Base-by-base conservation (phyloP, 1,140 invertebrate genomes). In the Pseudomyrmex pallidus region DNA sequence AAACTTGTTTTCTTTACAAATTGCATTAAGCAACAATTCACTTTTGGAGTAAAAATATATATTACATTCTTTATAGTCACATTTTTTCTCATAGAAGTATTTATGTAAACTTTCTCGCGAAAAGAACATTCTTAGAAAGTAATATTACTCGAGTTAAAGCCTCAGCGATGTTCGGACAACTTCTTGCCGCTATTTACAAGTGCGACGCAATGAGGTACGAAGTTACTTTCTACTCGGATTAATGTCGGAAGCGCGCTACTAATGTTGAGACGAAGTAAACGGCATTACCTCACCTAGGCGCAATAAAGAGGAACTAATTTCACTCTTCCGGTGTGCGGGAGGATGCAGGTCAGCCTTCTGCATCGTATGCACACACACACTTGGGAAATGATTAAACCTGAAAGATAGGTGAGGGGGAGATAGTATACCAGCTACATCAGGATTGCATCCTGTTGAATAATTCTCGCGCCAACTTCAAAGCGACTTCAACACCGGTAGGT, bases 241-340 rank as follows among this genome's bases (percentile, higher is more conserved):
- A 70, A 70, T 70, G 76, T n/a, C 54, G 35, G 35, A 5, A 0
- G 35, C n/a, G 17, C 46, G 8, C 61, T 46, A 63, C 9, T 66
- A 67, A 77, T 15, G 54, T 12, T 62, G n/a, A 25, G 54, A 20
- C 76, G 76, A 59, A 13, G 76, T 72, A 80, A 80, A 72, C 44
- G 76, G 66, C 54, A 48, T 72, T 80, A 72, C 54, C 74, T 78
- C 64, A 59, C 52, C 76, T 80, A 63, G 44, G 44, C 54, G 54
- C 54, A 80, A 72, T 80, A 80, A 80, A 80, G 76, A 72, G 76
- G 66, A 80, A 80, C 76, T 80, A 80, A 72, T 80, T 72, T 61
- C 54, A 46, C 76, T 72, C 44, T 80, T 80, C 66, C 76, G 64
- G 64, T 4, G 44, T 13, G 52, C 17, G 64, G 22, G 44, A 59